Conservation (phyloP, 2,888 invertebrate genomes). For the Nezara viridula region DNA sequence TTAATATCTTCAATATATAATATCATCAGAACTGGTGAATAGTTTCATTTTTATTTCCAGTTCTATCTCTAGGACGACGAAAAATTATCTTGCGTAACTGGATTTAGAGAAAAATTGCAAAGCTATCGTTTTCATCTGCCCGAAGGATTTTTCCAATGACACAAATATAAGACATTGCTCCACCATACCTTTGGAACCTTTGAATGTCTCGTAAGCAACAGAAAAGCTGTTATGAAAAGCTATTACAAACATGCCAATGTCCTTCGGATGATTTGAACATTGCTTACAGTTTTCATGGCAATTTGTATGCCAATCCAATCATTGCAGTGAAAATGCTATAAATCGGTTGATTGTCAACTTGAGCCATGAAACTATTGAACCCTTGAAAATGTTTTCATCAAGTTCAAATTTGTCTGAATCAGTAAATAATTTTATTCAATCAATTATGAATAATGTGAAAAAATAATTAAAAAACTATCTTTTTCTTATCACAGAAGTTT, state of each 20-base stretch:
- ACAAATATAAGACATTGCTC: not conserved
- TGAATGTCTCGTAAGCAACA: conserved; percentile 18
- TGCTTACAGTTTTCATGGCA: not conserved
- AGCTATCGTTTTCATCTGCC: not conserved
- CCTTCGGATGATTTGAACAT: conserved; percentile 30
- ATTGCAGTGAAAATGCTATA: not conserved
- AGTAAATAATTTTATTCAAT: not conserved
- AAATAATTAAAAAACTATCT: no score
- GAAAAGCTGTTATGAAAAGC: conserved; percentile 18
- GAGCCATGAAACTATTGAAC: not conserved
- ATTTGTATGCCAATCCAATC: conserved; percentile 22
- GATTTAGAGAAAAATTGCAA: not conserved
- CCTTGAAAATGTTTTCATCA: not conserved
- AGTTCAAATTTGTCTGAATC: not conserved
- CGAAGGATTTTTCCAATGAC: not conserved
- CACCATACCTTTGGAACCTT: not conserved
- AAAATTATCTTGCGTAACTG: no score
- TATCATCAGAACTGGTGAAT: no score
- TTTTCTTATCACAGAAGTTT: no score
- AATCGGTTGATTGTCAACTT: conserved; percentile 5
- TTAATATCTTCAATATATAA: no score
- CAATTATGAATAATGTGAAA: no score
- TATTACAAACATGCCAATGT: conserved; percentile 24
- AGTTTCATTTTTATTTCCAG: no score
- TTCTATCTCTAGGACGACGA: no score